Percentiles rank a stretch among this genome's conserved stretches.
These are phyloP conservation scores for Miichthys miiuy DNA, from an alignment of 2,797 vertebrate genomes.

Conservation along the genomic window DNA sequence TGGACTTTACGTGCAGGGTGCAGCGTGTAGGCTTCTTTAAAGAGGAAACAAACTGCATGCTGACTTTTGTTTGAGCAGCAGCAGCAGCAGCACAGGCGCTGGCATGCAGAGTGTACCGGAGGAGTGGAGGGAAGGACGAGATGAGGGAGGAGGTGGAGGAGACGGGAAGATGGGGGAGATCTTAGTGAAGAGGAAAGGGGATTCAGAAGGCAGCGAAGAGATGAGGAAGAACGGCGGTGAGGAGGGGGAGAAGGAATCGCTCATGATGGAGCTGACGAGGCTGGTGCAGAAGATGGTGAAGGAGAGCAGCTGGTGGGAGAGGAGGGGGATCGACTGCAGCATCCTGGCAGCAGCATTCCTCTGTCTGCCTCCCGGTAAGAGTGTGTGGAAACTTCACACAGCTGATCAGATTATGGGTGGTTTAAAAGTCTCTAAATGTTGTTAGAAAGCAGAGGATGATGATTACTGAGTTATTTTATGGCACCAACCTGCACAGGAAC, in stretches of 20 bases:
- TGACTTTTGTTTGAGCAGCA: conserved; percentile 7
- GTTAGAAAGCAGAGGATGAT: background rate
- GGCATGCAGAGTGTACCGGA: conserved; percentile 64
- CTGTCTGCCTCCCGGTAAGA: conserved; percentile 87
- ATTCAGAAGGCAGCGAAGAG: background rate
- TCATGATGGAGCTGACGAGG: conserved; percentile 90
- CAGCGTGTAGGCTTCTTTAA: background rate
- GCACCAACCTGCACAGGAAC: background rate
- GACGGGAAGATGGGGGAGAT: background rate
- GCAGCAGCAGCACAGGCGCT: background rate
- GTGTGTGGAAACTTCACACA: conserved; percentile 3
- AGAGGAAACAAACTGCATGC: background rate
- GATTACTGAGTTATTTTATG: background rate
- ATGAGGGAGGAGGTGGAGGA: conserved; percentile 12
- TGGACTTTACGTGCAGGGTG: conserved; percentile 38
- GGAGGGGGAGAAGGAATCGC: conserved; percentile 74
- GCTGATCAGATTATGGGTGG: background rate
- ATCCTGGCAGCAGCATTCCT: conserved; percentile 88
- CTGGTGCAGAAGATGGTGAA: conserved; percentile 88
- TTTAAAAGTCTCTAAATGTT: background rate
- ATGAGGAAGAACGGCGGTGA: background rate
- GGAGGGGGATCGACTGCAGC: conserved; percentile 89
- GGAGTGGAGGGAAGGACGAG: conserved; percentile 41
- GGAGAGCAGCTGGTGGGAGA: conserved; percentile 95
- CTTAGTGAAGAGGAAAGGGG: conserved; percentile 24